A percentile compares a stretch with the other conserved stretches of the same genome.
These are phyloP conservation scores for Bubo bubo DNA, from an alignment of 2,113 vertebrate species.

Conservation along the genomic window DNA sequence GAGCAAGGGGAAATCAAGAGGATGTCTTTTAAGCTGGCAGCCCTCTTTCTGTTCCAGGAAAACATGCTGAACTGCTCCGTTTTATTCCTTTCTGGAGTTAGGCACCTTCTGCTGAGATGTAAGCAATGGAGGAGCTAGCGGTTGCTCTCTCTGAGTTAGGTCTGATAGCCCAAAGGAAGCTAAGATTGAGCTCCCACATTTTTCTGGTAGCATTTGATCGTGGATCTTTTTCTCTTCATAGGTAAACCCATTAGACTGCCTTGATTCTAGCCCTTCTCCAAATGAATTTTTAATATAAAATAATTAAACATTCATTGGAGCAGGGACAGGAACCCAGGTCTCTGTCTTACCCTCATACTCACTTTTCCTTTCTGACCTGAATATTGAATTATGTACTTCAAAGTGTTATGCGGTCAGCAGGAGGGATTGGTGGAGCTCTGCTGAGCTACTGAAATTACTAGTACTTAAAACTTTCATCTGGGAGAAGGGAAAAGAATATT, in stretches of 20 bases:
- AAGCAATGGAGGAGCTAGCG: not conserved
- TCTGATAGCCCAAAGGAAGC: not conserved
- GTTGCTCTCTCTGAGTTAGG: not conserved
- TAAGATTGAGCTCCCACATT: not conserved
- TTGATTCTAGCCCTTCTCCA: constrained; percentile 1
- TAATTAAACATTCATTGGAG: constrained; percentile 24
- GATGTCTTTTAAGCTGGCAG: not conserved
- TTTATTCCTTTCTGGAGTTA: not conserved
- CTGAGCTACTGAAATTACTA: not conserved
- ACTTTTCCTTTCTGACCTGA: constrained; percentile 23
- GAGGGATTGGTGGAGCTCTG: not conserved
- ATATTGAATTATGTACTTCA: constrained; percentile 16
- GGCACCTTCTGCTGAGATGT: not conserved
- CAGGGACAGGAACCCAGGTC: not conserved
- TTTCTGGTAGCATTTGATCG: not conserved
- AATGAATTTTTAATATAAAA: constrained; percentile 48
- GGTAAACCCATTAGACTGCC: not conserved
- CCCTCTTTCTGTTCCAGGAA: not conserved
- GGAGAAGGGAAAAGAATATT: not conserved
- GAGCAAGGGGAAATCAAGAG: not conserved
- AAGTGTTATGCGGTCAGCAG: not conserved
- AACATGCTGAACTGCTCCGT: not conserved
- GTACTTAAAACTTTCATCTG: not conserved
- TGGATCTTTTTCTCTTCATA: not conserved
- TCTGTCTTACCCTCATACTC: not conserved